Conservation (phyloP, 2,113 vertebrate genomes). For the Zapornia atra region DNA sequence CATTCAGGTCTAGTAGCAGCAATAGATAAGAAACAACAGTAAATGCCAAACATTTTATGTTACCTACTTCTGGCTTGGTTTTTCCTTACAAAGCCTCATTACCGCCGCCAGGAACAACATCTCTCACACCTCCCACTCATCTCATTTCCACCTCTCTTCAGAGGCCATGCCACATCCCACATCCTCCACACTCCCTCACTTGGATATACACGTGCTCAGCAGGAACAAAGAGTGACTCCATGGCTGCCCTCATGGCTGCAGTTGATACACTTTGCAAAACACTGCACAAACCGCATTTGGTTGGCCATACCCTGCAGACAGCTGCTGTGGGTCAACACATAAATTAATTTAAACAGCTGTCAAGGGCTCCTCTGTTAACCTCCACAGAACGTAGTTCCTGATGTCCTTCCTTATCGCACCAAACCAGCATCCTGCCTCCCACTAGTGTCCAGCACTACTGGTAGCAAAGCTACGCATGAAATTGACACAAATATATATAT, state of each 20-base stretch:
- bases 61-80: not conserved
- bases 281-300: not conserved
- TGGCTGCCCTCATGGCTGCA: not conserved
- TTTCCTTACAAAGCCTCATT: not conserved
- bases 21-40: not conserved
- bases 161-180: not conserved
- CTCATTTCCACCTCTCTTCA: not conserved
- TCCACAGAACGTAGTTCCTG: not conserved
- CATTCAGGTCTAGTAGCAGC: not conserved
- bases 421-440: not conserved
- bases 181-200: not conserved
- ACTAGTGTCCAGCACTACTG: not conserved
- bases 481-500: not conserved
- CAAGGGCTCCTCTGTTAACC: not conserved
- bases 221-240: fast-evolving
- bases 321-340: not conserved
- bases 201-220: not conserved
- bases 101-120: not conserved
- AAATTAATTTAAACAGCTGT: not conserved
- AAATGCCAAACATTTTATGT: not conserved
- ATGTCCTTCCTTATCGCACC: not conserved
- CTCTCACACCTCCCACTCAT: not conserved
- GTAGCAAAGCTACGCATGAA: not conserved
- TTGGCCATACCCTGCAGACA: not conserved
- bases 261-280: not conserved